Conservation (phyloP, 2,113 vertebrate species). For the Numida meleagris region DNA sequence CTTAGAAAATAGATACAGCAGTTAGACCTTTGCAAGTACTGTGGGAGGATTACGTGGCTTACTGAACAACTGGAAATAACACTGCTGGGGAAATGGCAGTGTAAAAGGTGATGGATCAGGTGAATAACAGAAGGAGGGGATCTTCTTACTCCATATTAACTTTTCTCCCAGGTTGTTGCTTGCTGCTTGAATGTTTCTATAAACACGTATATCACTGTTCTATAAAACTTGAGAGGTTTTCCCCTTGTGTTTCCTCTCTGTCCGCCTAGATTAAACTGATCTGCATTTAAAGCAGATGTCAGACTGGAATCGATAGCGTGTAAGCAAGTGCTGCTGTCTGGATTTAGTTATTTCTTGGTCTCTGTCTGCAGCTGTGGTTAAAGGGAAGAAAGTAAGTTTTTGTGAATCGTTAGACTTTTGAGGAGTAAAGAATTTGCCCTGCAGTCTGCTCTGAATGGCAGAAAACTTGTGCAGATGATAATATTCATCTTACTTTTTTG, state of each 20-base stretch:
- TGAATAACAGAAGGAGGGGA: neutral
- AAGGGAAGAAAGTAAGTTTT: neutral
- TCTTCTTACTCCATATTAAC: neutral
- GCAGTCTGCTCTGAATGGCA: neutral
- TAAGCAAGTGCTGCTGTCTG: neutral
- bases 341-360: neutral
- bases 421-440: neutral
- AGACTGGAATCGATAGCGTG: neutral
- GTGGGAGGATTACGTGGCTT: neutral
- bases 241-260: neutral
- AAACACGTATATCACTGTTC: too few species aligned
- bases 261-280: neutral
- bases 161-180: neutral
- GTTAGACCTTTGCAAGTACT: neutral
- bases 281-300: neutral
- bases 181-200: neutral
- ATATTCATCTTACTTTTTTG: neutral
- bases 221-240: neutral
- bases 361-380: neutral
- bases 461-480: neutral
- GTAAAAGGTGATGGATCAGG: neutral
- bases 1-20: neutral
- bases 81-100: neutral
- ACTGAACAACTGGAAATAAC: neutral
- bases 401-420: neutral